These are phyloP conservation scores for Squalus acanthias DNA, from an alignment of 2,797 vertebrate genomes.

Conservation along the genomic window DNA sequence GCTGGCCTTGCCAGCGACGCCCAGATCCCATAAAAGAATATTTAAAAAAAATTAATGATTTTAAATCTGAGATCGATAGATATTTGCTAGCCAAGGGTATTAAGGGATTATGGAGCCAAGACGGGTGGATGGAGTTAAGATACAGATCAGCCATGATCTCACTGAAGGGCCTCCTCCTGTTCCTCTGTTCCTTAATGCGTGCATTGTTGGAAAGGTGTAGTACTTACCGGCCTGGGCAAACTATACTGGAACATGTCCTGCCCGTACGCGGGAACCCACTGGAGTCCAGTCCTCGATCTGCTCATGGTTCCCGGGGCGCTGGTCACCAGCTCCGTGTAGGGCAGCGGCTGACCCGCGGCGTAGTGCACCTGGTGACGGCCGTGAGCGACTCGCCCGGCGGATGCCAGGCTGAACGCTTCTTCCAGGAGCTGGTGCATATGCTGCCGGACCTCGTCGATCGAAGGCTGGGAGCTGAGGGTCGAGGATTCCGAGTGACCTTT, in stretches of 20 bases:
- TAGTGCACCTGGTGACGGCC: slow-evolving; percentile 73
- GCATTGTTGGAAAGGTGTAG: neutral
- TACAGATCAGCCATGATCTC: neutral
- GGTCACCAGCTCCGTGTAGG: slow-evolving; percentile 86
- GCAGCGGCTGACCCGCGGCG: slow-evolving; percentile 71
- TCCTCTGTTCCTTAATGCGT: neutral
- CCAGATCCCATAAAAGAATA: too few relatives aligned
- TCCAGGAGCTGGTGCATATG: slow-evolving; percentile 98
- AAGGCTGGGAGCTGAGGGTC: slow-evolving; percentile 97
- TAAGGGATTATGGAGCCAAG: neutral
- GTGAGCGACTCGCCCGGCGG: slow-evolving; percentile 79
- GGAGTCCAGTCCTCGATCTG: slow-evolving; percentile 72
- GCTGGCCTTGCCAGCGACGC: too few relatives aligned
- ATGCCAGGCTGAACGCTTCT: slow-evolving; percentile 95
- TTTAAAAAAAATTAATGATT: neutral
- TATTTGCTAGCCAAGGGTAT: neutral
- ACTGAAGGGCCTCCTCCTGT: neutral
- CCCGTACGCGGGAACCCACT: slow-evolving; percentile 89
- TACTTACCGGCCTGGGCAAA: slow-evolving; percentile 83
- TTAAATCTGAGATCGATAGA: neutral
- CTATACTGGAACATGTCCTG: slow-evolving; percentile 89
- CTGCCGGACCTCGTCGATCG: slow-evolving; percentile 93
- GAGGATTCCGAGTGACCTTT: slow-evolving; percentile 96
- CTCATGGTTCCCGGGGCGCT: slow-evolving; percentile 88
- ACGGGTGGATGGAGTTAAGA: neutral